Evolutionary conservation across 2,888 invertebrate species (phyloP), one percentile per base, ranked within the genome.

Genomic region (Steinernema carpocapsae): DNA sequence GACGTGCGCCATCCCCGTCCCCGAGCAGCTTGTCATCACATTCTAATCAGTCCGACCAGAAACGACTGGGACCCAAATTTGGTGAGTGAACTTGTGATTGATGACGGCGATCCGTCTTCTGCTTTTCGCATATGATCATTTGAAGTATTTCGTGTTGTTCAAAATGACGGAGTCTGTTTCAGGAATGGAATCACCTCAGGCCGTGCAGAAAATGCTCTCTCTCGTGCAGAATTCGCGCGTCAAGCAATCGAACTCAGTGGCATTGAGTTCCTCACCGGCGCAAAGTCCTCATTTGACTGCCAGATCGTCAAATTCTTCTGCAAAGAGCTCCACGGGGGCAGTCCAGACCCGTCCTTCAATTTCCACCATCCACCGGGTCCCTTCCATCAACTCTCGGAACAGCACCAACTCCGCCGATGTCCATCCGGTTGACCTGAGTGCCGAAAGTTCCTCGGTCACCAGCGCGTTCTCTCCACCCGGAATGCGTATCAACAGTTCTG

Each of bases 141-240:
- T n/a, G 24, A 64, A 64, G 29, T 37, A 6, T 43, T 71, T 17
- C 45, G 22, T 51, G 24, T 37, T 56, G 37, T 48, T n/a, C 29
- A 26, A 17, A 37, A 52, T 70, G 26, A 22, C 24, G 17, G 29
- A 37, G 3, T 37, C 10, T 37, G 37, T 37, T 37, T 37, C 37
- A 82, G 93, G 95, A 80, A 93, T 96, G 51, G 95, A 95, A 51
- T 96, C 96, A 17, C 97, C 97, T 24, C 96, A 97, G 89, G 95
- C 97, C 10, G 95, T 97, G 22, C 92, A 95, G 85, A 99, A 99
- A 89, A 91, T 99, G 88, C 90, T 99, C 82, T 93, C 96, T 7
- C 90, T 99, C 32, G 88, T 86, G 42, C 85, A 84, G 70, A 80
- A 82, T 72, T 84, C 83, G 17, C 78, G 83, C 26, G 75, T 76